phyloP scores from a whole-genome alignment of 2,888 invertebrate genomes.

The Drosophila cracens region DNA sequence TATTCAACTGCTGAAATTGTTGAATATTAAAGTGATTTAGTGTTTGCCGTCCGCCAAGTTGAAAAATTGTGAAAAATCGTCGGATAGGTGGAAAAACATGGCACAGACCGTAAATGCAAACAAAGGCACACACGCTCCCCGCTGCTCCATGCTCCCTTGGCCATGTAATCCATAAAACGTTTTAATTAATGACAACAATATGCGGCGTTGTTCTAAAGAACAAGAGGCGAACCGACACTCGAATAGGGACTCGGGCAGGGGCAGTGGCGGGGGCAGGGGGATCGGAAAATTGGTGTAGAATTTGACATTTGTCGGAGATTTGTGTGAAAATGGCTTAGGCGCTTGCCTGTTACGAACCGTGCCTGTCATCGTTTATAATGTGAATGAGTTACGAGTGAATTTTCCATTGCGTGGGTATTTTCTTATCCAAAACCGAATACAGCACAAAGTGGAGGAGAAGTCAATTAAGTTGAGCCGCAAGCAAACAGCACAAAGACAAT shows the following conservation, averaged over 20 bases:
- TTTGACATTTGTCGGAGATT: constrained; percentile 60
- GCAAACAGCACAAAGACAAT: background rate
- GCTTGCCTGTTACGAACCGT: constrained; percentile 20
- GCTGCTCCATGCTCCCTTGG: constrained; percentile 40
- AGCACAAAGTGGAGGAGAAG: constrained; percentile 5
- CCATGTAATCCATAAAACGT: constrained; percentile 80
- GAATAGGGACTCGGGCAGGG: background rate
- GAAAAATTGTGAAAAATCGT: constrained; percentile 79
- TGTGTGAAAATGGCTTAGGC: constrained; percentile 63
- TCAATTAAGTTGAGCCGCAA: constrained; percentile 35
- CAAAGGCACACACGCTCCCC: constrained; percentile 10
- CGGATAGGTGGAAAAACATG: constrained; percentile 49
- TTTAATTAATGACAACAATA: constrained; percentile 81
- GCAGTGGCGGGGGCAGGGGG: background rate
- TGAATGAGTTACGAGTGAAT: constrained; percentile 65
- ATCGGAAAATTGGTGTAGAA: constrained; percentile 42
- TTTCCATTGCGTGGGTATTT: constrained; percentile 49
- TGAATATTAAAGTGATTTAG: constrained; percentile 80
- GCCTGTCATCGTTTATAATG: constrained; percentile 58
- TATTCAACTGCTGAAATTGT: constrained; percentile 59
- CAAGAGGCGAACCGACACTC: constrained; percentile 29
- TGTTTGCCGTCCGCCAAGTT: constrained; percentile 60
- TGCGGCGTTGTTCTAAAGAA: constrained; percentile 68
- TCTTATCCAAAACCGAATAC: constrained; percentile 55
- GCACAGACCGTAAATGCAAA: constrained; percentile 1